phyloP scores from a whole-genome alignment of 2,888 invertebrate species.

The Furcula furcula region DNA sequence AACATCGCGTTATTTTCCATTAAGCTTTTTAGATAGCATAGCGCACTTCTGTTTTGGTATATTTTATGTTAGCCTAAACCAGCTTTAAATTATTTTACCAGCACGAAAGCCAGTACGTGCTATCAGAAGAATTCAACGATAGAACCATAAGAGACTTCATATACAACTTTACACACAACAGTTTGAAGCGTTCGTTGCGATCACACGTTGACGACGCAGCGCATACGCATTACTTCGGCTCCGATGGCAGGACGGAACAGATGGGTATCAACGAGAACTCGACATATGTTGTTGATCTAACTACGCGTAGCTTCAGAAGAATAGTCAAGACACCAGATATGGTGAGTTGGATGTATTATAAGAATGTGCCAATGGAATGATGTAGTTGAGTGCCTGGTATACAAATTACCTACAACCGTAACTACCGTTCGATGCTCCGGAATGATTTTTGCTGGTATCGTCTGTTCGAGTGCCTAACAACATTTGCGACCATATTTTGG shows the following conservation, averaged over 20 bases:
- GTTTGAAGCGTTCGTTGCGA: slow-evolving; percentile 61
- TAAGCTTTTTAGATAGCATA: too few relatives aligned
- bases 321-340: slow-evolving; percentile 82
- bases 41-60: too few relatives aligned
- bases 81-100: slow-evolving; percentile 45
- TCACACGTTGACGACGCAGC: slow-evolving; percentile 54
- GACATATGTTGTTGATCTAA: slow-evolving; percentile 84
- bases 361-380: too few relatives aligned
- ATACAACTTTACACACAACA: slow-evolving; percentile 71
- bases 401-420: too few relatives aligned
- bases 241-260: slow-evolving; percentile 33
- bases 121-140: slow-evolving; percentile 76
- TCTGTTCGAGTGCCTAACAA: too few relatives aligned
- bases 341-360: slow-evolving; percentile 62
- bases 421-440: too few relatives aligned
- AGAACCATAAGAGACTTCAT: slow-evolving; percentile 78
- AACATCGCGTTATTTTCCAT: too few relatives aligned
- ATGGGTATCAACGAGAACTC: slow-evolving; percentile 37
- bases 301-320: slow-evolving; percentile 83
- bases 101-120: slow-evolving; percentile 86
- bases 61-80: too few relatives aligned
- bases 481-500: too few relatives aligned
- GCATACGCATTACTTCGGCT: slow-evolving; percentile 69
- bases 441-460: too few relatives aligned
- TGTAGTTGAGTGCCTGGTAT: too few relatives aligned